These are phyloP conservation scores for Drosophila sp. DNA, from an alignment of 1,140 invertebrate genomes.

Conservation along the genomic window DNA sequence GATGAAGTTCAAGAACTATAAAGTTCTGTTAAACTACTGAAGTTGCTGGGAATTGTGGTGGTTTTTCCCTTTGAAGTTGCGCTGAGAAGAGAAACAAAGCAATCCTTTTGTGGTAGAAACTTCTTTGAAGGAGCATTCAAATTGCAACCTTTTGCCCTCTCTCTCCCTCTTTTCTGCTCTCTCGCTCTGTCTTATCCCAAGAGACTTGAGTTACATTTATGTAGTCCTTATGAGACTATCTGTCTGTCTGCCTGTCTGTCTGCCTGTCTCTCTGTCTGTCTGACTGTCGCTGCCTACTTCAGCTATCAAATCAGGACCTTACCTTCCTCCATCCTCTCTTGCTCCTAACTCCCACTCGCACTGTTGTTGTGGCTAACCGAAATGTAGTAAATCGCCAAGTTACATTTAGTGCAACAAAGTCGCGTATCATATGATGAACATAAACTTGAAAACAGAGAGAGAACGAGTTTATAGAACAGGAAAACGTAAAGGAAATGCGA, in stretches of 20 bases:
- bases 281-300: constrained; percentile 27
- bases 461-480: not conserved
- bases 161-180: not conserved
- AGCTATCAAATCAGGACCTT: constrained; percentile 14
- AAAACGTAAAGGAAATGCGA: not conserved
- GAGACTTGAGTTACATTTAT: constrained; percentile 40
- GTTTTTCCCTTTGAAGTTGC: constrained; percentile 12
- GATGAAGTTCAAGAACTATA: constrained; percentile 19
- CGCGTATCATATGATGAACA: constrained; percentile 70
- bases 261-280: constrained; percentile 10
- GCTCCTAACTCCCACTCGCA: too few relatives aligned
- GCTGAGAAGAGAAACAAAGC: constrained; percentile 9
- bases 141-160: constrained; percentile 12
- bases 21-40: not conserved
- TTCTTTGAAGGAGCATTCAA: constrained; percentile 15
- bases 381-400: constrained; percentile 77
- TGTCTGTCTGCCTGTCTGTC: constrained; percentile 46
- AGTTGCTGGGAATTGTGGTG: not conserved
- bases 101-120: constrained; percentile 22
- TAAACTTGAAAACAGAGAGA: constrained; percentile 39
- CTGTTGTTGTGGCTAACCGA: constrained; percentile 56
- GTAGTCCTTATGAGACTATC: constrained; percentile 41
- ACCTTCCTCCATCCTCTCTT: too few relatives aligned
- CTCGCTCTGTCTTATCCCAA: constrained; percentile 31
- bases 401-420: constrained; percentile 79